phyloP scores from a whole-genome alignment of 2,888 invertebrate genomes.

The Drosophila conformis region DNA sequence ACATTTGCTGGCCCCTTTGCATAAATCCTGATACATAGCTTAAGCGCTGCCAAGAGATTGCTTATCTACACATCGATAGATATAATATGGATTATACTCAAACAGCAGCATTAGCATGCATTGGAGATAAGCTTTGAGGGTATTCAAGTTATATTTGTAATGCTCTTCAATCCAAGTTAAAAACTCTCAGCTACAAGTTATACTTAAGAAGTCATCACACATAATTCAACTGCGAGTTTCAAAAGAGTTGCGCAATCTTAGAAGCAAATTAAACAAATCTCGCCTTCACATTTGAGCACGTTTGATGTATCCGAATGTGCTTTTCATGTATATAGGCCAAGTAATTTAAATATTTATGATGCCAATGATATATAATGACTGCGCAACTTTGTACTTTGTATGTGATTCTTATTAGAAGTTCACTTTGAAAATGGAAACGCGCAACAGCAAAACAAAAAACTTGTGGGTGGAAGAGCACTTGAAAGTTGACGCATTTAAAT shows the following conservation, averaged over 20 bases:
- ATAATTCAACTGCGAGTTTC: not conserved
- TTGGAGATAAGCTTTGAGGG: not conserved
- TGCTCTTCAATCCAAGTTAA: too few relatives aligned
- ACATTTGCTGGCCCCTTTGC: slow-evolving; percentile 14
- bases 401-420: slow-evolving; percentile 14
- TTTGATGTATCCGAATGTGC: not conserved
- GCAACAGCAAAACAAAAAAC: slow-evolving; percentile 23
- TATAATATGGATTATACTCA: not conserved
- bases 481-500: slow-evolving; percentile 50
- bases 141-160: too few relatives aligned
- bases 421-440: slow-evolving; percentile 36
- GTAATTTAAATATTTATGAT: slow-evolving; percentile 17
- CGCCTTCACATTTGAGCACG: not conserved
- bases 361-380: slow-evolving; percentile 28
- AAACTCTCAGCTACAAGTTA: not conserved
- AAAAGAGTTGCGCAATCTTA: not conserved
- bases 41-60: slow-evolving; percentile 21
- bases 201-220: not conserved
- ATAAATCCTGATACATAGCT: slow-evolving; percentile 17
- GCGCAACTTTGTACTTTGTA: slow-evolving; percentile 16
- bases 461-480: slow-evolving; percentile 37
- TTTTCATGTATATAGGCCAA: not conserved
- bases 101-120: not conserved
- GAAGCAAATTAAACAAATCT: not conserved
- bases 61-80: not conserved